phyloP scores from a whole-genome alignment of 1,140 invertebrate species.

The Pinna nobilis region DNA sequence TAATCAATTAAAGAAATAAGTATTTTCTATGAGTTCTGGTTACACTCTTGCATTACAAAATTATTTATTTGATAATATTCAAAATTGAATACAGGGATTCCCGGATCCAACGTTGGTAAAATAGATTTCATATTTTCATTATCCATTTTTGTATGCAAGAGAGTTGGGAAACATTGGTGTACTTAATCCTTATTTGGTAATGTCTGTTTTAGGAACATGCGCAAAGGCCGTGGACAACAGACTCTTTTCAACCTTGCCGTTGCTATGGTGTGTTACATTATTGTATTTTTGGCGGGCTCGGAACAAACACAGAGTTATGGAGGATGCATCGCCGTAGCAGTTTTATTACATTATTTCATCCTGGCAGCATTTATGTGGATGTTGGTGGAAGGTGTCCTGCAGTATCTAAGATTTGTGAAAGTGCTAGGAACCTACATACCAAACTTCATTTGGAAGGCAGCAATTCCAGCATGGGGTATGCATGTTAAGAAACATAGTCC shows the following conservation, averaged over 20 bases:
- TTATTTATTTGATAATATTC: no score
- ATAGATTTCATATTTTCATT: no score
- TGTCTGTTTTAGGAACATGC: slow-evolving; percentile 53
- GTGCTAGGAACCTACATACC: slow-evolving; percentile 74
- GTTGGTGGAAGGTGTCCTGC: slow-evolving; percentile 75
- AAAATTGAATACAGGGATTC: no score
- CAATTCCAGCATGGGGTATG: slow-evolving; percentile 74
- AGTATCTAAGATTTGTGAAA: slow-evolving; percentile 76
- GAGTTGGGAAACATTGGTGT: no score
- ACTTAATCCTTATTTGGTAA: background rate
- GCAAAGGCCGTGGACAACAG: slow-evolving; percentile 65
- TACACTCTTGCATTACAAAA: no score
- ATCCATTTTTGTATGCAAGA: no score
- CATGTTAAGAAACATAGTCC: background rate
- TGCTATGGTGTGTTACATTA: slow-evolving; percentile 58
- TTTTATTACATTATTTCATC: slow-evolving; percentile 75
- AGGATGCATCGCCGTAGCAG: slow-evolving; percentile 70
- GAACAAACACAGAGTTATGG: slow-evolving; percentile 49
- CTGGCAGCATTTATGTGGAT: slow-evolving; percentile 76
- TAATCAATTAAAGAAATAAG: no score
- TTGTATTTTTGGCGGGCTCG: slow-evolving; percentile 66
- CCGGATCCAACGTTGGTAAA: no score
- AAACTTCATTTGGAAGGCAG: slow-evolving; percentile 71
- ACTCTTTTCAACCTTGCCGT: slow-evolving; percentile 66
- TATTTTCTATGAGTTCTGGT: no score